A percentile compares a stretch with the other conserved stretches of the same genome.
These are phyloP conservation scores for Ennomos fuscantarius DNA, from an alignment of 2,888 invertebrate species.

Conservation along the genomic window DNA sequence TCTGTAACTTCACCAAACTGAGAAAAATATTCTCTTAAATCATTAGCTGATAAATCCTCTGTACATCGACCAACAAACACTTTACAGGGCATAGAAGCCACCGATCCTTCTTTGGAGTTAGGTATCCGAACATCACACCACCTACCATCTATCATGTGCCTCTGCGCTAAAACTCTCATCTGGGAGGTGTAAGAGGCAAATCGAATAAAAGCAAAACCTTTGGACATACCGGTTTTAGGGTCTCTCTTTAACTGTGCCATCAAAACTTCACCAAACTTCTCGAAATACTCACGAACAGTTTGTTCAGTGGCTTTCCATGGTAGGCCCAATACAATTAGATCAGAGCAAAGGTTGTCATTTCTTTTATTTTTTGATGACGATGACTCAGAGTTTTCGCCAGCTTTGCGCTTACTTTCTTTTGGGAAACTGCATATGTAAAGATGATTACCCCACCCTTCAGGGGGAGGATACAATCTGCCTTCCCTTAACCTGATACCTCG, in stretches of 20 bases:
- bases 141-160: conserved; percentile 98
- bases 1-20: conserved; percentile 94
- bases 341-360: conserved; percentile 97
- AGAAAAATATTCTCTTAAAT: conserved; percentile 91
- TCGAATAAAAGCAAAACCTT: conserved; percentile 99
- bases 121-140: conserved; percentile 99
- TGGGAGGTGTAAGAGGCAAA: conserved; percentile 98
- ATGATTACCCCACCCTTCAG: conserved; percentile 93
- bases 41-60: conserved; percentile 91
- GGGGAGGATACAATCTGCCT: conserved; percentile 95
- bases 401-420: conserved; percentile 97
- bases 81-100: conserved; percentile 91
- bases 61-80: conserved; percentile 94
- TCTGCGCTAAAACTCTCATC: conserved; percentile 95
- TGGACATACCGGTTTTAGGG: conserved; percentile 95
- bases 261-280: conserved; percentile 97
- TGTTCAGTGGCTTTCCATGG: conserved; percentile 99
- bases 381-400: conserved; percentile 94
- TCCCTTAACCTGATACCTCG: conserved; percentile 96
- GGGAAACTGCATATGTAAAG: conserved; percentile 93
- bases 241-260: conserved; percentile 99
- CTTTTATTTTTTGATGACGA: conserved; percentile 96
- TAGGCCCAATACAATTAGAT: conserved; percentile 98
- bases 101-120: conserved; percentile 93
- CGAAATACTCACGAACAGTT: conserved; percentile 98